A percentile compares a stretch with the other conserved stretches of the same genome.
Evolutionary conservation across 1,140 invertebrate species (phyloP).

Genomic region (Palaemon carinicauda): DNA sequence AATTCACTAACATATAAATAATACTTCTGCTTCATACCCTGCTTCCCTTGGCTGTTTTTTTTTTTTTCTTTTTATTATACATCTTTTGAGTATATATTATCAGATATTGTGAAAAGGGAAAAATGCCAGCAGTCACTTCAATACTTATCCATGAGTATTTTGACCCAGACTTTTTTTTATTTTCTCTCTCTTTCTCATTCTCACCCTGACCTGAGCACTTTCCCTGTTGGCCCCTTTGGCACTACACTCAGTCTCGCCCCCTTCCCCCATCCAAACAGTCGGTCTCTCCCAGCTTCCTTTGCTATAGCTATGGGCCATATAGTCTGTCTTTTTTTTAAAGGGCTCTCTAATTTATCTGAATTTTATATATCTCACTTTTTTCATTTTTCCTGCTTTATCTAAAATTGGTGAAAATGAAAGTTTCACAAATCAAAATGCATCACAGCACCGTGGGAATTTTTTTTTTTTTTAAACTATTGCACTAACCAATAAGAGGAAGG

Average conservation of each 20-base stretch:
- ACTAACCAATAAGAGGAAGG: conserved; percentile 48
- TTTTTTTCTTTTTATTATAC: not conserved
- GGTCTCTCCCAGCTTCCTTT: not conserved
- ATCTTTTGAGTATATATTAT: not conserved
- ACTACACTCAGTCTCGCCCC: conserved; percentile 47
- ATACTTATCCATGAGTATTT: too few relatives aligned
- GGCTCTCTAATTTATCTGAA: too few relatives aligned
- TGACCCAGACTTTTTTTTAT: too few relatives aligned
- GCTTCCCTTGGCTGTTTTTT: not conserved
- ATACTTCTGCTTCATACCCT: not conserved
- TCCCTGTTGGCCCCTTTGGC: conserved; percentile 52
- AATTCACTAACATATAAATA: too few relatives aligned
- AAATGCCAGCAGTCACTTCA: too few relatives aligned
- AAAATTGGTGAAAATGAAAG: too few relatives aligned
- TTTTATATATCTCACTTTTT: too few relatives aligned
- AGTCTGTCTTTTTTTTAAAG: too few relatives aligned
- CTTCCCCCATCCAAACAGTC: conserved; percentile 22
- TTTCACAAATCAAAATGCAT: conserved; percentile 23
- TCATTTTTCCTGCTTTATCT: too few relatives aligned
- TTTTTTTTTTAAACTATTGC: conserved; percentile 54
- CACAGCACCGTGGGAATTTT: conserved; percentile 28
- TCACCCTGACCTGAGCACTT: conserved; percentile 24
- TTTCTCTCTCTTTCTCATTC: too few relatives aligned
- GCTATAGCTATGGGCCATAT: too few relatives aligned
- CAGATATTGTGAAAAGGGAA: too few relatives aligned